Conservation (phyloP, 1,140 invertebrate species). For the Drosophila baimaii region DNA sequence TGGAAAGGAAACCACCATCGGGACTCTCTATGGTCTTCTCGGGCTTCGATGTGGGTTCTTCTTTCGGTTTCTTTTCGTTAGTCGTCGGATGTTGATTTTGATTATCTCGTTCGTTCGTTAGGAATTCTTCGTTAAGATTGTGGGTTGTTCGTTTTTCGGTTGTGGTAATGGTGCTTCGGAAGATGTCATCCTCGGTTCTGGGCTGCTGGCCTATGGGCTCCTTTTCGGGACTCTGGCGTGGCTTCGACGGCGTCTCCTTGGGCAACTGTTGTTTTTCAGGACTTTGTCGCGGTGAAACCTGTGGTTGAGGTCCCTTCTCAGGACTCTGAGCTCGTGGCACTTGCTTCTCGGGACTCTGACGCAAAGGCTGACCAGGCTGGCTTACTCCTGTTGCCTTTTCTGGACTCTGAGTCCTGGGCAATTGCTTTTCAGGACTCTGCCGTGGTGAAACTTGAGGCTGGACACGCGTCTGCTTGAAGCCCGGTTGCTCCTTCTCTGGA, state of each 20-base stretch:
- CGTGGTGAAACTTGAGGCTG: slow-evolving; percentile 15
- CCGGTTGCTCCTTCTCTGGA: slow-evolving; percentile 23
- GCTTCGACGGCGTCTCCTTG: slow-evolving; percentile 7
- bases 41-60: slow-evolving; percentile 7
- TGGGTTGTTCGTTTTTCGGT: slow-evolving; percentile 52
- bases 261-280: slow-evolving; percentile 38
- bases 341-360: slow-evolving; percentile 22
- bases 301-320: slow-evolving; percentile 13
- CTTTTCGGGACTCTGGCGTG: slow-evolving; percentile 26
- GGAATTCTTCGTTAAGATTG: slow-evolving; percentile 68
- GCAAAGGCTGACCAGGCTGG: neutral
- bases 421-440: slow-evolving; percentile 36
- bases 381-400: neutral
- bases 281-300: slow-evolving; percentile 29
- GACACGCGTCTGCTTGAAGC: slow-evolving; percentile 7
- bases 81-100: slow-evolving; percentile 22
- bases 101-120: slow-evolving; percentile 64
- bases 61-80: slow-evolving; percentile 12
- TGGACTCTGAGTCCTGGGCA: slow-evolving; percentile 7
- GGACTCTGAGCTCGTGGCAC: slow-evolving; percentile 11
- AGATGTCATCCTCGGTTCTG: slow-evolving; percentile 47
- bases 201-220: too few species aligned
- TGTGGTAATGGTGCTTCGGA: slow-evolving; percentile 51
- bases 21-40: slow-evolving; percentile 48
- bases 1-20: slow-evolving; percentile 73